A percentile compares a stretch with the other conserved stretches of the same genome.
phyloP scores from a whole-genome alignment of 2,797 vertebrate species.

The Enteromius treurensis region DNA sequence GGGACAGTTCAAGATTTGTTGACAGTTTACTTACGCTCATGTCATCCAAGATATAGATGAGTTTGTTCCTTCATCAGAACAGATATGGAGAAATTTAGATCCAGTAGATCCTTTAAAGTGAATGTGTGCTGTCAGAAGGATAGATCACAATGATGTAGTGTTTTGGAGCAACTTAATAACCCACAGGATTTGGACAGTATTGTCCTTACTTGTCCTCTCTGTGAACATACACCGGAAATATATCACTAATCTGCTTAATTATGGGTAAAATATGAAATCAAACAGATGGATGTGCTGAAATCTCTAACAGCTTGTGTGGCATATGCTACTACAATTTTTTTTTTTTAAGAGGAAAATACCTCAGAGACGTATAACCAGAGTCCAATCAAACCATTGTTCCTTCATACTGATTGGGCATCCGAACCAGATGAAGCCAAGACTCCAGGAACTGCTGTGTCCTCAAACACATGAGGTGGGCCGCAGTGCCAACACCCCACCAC shows the following conservation, averaged over 20 bases:
- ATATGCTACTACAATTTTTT: neutral
- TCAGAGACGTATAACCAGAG: neutral
- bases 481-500: neutral
- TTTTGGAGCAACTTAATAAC: constrained; percentile 69
- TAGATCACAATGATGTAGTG: constrained; percentile 54
- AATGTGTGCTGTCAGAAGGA: neutral
- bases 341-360: neutral
- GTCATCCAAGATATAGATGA: neutral
- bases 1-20: neutral
- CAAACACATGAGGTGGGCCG: constrained; percentile 75
- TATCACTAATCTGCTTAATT: neutral
- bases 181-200: constrained; percentile 71
- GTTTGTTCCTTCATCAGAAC: neutral
- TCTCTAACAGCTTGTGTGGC: constrained; percentile 7
- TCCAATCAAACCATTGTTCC: neutral
- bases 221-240: neutral
- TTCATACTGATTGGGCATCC: constrained; percentile 61
- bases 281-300: neutral
- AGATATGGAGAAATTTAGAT: neutral
- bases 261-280: neutral
- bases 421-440: constrained; percentile 71
- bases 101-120: neutral
- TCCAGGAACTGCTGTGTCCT: constrained; percentile 72
- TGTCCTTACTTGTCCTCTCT: neutral
- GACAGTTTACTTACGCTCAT: neutral